Conservation (phyloP, 2,888 invertebrate species). For the Gibbula magus region DNA sequence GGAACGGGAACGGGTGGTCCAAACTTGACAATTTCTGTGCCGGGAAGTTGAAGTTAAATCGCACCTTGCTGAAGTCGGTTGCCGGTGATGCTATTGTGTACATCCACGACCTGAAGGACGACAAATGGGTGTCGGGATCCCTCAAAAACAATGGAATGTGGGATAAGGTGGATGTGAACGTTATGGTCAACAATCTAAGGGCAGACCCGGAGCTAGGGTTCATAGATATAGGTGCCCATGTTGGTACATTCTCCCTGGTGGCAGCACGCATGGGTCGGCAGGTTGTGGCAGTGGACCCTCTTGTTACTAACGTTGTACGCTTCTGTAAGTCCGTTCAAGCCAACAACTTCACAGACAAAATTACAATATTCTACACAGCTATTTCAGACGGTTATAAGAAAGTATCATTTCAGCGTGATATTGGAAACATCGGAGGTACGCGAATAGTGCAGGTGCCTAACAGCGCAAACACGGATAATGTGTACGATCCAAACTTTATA, state of each 20-base stretch:
- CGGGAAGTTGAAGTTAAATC: background rate
- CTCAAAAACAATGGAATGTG: background rate
- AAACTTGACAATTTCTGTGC: slow-evolving; percentile 4
- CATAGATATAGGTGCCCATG: slow-evolving; percentile 9
- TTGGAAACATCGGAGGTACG: slow-evolving; percentile 1
- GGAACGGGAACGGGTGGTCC: background rate
- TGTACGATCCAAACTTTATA: background rate
- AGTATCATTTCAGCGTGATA: background rate
- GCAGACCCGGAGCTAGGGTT: background rate
- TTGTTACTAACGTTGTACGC: background rate
- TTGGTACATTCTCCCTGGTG: background rate
- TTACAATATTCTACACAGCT: slow-evolving; percentile 10
- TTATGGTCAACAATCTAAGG: background rate
- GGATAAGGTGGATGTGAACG: background rate
- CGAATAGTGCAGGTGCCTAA: background rate
- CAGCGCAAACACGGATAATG: background rate
- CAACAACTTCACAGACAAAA: background rate
- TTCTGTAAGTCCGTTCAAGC: slow-evolving; percentile 14
- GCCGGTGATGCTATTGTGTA: background rate
- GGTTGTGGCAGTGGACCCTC: background rate
- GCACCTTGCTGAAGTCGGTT: background rate
- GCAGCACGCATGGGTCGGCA: slow-evolving; percentile 9
- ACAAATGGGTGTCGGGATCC: background rate
- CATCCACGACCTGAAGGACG: slow-evolving; percentile 5
- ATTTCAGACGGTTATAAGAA: slow-evolving; percentile 8